Base-by-base conservation (phyloP, 2,888 invertebrate genomes). In the Girardia tigrina region DNA sequence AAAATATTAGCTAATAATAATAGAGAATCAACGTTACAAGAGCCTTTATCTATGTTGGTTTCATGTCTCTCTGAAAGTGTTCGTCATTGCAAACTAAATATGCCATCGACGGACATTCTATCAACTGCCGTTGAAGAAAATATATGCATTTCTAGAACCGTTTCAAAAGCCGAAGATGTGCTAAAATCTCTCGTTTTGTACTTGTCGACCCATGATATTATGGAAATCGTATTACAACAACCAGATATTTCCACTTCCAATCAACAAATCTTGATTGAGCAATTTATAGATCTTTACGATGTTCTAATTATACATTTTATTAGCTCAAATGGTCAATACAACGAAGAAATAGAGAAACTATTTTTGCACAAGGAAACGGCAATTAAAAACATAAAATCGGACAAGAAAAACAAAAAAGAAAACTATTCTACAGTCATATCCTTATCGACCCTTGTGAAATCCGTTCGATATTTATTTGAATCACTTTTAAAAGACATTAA, bases 201-300 rank as follows among this genome's bases (percentile, higher is more conserved):
- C 23, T n/a, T 56, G 23, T 56, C 56, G 4, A 4, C 6, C 4
- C 56, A 16, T 4, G n/a, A 56, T 56, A 56, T 56, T 2, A 12
- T 56, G 56, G n/a, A 12, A 4, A 56, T 56, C n/a, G n/a, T n/a
- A 20, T 23, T 20, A 8, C 56, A 12, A 12, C 20, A 23, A 56
- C 4, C 56, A 4, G 56, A 56, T 12, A 8, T 56, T 8, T 12
- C 56, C n/a, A 23, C 56, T 8, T 56, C 56, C 4, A 56, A 16
- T 56, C 56, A 56, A 4, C 56, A 8, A 2, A 4, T 56, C 20
- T 16, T 56, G 8, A 56, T 16, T n/a, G 56, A 56, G n/a, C 56
- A 56, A 56, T 56, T 56, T 56, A 56, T 56, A 4, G 56, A 56
- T 56, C 56, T 56, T n/a, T 56, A 56, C n/a, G 56, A 56, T 20